phyloP scores from a whole-genome alignment of 2,888 invertebrate genomes.

The Tortricodes alternella region DNA sequence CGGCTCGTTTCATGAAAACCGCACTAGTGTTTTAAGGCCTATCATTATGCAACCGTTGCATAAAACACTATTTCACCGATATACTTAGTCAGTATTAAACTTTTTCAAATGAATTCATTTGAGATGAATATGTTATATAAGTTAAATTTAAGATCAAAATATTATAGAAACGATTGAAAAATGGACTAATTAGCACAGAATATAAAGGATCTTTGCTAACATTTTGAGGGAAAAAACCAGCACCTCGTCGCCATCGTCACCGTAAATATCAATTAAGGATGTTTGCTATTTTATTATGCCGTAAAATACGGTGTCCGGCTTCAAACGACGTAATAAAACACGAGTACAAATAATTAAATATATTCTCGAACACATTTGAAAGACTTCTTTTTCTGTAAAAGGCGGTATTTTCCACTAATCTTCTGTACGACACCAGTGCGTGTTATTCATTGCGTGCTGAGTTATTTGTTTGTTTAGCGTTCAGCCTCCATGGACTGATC shows the following conservation, averaged over 20 bases:
- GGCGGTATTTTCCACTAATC: background rate
- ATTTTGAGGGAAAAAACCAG: conserved; percentile 32
- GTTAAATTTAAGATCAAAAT: no score
- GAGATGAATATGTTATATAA: no score
- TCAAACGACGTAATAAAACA: conserved; percentile 45
- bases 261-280: conserved; percentile 51
- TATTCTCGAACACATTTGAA: conserved; percentile 30
- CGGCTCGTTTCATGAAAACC: no score
- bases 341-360: conserved; percentile 42
- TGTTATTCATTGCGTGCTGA: background rate
- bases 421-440: background rate
- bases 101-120: no score
- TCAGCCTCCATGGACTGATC: no score
- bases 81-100: no score
- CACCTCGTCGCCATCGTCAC: conserved; percentile 31
- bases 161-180: no score
- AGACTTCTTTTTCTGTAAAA: background rate
- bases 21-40: no score
- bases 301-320: conserved; percentile 46
- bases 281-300: conserved; percentile 45
- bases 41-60: no score
- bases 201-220: background rate
- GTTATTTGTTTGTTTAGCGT: background rate
- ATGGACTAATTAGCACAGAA: no score
- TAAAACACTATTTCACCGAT: no score